Conservation (phyloP, 2,113 vertebrate genomes). For the Coptodon rendalli region DNA sequence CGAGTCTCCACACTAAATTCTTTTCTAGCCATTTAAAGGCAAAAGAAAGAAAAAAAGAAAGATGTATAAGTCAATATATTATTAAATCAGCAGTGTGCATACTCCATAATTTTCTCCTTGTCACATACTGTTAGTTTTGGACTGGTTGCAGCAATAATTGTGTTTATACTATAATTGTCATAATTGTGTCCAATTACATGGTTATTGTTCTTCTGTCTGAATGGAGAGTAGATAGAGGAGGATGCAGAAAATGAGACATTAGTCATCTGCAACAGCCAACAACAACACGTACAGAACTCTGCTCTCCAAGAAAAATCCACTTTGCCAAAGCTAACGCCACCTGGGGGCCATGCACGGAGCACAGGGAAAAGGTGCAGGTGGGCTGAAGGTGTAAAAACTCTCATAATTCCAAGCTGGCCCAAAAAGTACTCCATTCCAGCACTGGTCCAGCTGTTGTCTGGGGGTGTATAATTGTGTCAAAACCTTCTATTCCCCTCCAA, state of each 20-base stretch:
- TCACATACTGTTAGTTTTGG: neutral
- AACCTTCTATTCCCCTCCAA: conserved; percentile 77
- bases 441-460: conserved; percentile 84
- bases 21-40: neutral
- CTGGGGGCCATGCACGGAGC: neutral
- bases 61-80: neutral
- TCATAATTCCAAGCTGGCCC: conserved; percentile 47
- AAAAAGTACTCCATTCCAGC: conserved; percentile 71
- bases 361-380: conserved; percentile 30
- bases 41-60: neutral
- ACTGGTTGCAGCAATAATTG: neutral
- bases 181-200: conserved; percentile 19
- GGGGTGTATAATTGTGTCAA: conserved; percentile 93
- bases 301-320: conserved; percentile 11
- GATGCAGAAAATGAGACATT: neutral
- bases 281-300: neutral
- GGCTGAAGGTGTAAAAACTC: conserved; percentile 28
- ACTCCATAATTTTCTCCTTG: neutral
- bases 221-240: neutral
- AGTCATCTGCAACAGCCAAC: neutral
- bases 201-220: conserved; percentile 12
- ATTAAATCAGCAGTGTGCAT: neutral
- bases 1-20: neutral
- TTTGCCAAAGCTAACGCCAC: neutral
- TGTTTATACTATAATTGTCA: conserved; percentile 12